Conservation (phyloP, 2,113 vertebrate species). For the Anas platyrhynchos region DNA sequence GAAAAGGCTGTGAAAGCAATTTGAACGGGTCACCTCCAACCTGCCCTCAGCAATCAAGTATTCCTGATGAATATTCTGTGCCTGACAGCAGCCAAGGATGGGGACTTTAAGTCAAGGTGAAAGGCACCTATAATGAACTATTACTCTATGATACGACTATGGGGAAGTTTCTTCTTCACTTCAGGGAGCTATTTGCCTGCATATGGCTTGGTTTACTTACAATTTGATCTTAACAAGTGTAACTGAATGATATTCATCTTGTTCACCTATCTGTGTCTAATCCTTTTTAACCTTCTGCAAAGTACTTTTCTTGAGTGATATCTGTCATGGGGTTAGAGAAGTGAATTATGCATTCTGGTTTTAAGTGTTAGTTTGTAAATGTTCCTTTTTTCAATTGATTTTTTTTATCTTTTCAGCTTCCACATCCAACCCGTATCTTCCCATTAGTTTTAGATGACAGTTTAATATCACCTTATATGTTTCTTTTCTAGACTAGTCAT, state of each 20-base stretch:
- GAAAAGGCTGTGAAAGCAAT: neutral
- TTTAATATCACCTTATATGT: conserved; percentile 33
- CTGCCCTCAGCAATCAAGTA: neutral
- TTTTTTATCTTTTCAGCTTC: neutral
- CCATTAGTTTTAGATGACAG: conserved; percentile 40
- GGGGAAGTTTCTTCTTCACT: neutral
- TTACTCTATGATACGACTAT: neutral
- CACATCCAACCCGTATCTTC: neutral
- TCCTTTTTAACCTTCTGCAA: conserved; percentile 10
- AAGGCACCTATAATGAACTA: neutral
- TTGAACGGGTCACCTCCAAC: neutral
- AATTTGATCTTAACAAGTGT: conserved; percentile 12
- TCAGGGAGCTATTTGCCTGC: neutral
- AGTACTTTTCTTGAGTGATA: conserved; percentile 5
- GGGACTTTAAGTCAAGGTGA: neutral
- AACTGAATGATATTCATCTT: conserved; percentile 3
- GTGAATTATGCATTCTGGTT: neutral
- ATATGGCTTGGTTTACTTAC: neutral
- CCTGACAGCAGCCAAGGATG: neutral
- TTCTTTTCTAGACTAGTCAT: conserved; percentile 15
- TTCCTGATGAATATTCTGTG: neutral
- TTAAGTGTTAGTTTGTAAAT: conserved; percentile 40
- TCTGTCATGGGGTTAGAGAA: neutral
- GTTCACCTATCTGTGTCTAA: neutral
- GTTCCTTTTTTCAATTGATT: neutral